Conservation (phyloP, 2,797 vertebrate genomes). For the Gila robusta region DNA sequence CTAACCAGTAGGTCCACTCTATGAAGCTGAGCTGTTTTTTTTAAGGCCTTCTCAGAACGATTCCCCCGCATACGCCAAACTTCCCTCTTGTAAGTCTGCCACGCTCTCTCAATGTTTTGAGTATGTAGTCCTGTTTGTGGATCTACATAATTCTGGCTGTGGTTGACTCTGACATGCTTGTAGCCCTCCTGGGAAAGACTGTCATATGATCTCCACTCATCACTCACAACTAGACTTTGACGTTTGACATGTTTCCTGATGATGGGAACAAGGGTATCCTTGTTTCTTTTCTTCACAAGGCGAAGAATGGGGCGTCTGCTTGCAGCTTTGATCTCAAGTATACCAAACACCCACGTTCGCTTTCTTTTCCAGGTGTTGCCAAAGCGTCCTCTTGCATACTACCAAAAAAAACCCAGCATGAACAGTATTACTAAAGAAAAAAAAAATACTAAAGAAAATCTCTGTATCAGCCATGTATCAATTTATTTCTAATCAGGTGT, state of each 20-base stretch:
- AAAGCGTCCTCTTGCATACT: constrained; percentile 22
- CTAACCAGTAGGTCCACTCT: constrained; percentile 6
- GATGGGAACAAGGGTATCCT: constrained; percentile 11
- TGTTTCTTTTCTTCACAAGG: constrained; percentile 24
- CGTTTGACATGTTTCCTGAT: constrained; percentile 12
- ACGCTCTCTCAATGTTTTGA: too few species aligned
- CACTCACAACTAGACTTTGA: constrained; percentile 5
- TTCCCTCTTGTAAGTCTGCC: too few species aligned
- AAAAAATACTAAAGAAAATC: not conserved
- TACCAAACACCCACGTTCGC: constrained; percentile 15
- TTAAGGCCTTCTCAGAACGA: constrained; percentile 23
- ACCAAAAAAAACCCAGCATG: not conserved
- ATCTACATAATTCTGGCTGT: constrained; percentile 18
- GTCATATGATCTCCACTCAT: constrained; percentile 15
- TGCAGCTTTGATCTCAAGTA: not conserved
- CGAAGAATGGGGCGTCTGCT: constrained; percentile 16
- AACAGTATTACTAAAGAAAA: not conserved
- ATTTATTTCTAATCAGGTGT: not conserved
- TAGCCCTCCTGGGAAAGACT: constrained; percentile 15
- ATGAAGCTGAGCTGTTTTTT: not conserved
- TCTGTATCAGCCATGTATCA: not conserved
- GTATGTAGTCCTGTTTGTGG: constrained; percentile 3
- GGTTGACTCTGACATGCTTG: constrained; percentile 17
- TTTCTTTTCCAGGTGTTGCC: constrained; percentile 19
- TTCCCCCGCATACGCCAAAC: not conserved